Evolutionary conservation across 2,113 vertebrate genomes (phyloP).

Genomic region (Calyptommatus sinebrachiatus): DNA sequence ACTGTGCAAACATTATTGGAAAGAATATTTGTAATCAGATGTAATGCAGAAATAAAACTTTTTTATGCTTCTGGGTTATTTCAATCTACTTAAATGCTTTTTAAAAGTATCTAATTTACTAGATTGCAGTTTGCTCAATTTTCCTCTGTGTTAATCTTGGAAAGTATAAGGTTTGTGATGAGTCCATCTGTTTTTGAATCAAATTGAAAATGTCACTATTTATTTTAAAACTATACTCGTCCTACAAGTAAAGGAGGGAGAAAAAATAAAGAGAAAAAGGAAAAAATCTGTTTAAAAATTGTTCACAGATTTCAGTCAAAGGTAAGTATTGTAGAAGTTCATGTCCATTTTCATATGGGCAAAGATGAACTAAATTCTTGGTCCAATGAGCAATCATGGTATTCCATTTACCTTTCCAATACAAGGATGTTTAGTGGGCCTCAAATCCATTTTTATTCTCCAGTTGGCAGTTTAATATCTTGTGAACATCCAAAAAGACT

Average conservation of each 20-base stretch:
- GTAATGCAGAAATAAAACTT: conserved; percentile 49
- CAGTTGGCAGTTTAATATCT: no score
- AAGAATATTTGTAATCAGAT: conserved; percentile 4
- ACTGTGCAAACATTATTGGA: neutral
- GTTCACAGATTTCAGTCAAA: no score
- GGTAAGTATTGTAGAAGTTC: no score
- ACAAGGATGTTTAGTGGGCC: no score
- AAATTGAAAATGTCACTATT: neutral
- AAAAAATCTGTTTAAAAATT: no score
- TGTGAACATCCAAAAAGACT: no score
- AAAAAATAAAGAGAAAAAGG: no score
- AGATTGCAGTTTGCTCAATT: neutral
- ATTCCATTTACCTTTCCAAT: no score
- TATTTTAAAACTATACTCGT: neutral
- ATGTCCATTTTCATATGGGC: no score
- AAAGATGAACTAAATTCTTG: no score
- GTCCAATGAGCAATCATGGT: no score
- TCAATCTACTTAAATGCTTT: neutral
- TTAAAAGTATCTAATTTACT: neutral
- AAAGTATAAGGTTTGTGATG: neutral
- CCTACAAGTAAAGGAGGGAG: neutral
- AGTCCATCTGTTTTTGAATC: neutral
- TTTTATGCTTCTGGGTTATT: conserved; percentile 28
- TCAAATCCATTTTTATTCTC: no score
- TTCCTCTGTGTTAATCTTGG: neutral